phyloP scores from a whole-genome alignment of 1,140 invertebrate genomes.

The Colletes gigas region DNA sequence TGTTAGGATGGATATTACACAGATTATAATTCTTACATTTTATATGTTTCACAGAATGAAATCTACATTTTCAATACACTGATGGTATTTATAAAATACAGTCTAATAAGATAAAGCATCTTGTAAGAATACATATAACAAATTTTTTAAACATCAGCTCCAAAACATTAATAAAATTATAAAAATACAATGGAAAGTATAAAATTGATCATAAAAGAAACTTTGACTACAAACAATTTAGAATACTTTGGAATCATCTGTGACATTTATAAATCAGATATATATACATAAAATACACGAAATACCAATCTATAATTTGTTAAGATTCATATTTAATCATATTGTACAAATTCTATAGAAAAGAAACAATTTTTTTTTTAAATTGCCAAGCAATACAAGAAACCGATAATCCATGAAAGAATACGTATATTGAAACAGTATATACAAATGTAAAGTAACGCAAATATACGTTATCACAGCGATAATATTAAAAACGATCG shows the following conservation, averaged over 20 bases:
- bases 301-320: neutral
- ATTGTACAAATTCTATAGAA: neutral
- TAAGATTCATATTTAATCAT: neutral
- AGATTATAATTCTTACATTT: slow-evolving; percentile 39
- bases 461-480: neutral
- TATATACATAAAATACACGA: neutral
- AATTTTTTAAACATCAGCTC: no score
- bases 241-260: neutral
- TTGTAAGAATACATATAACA: neutral
- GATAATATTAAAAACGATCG: slow-evolving; percentile 12
- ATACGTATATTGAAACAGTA: no score
- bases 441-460: neutral
- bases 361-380: neutral
- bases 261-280: neutral
- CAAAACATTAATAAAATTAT: neutral
- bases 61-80: slow-evolving; percentile 2
- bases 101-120: neutral
- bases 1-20: slow-evolving; percentile 24
- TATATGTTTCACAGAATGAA: slow-evolving; percentile 16
- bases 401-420: neutral
- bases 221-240: no score
- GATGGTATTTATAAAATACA: neutral
- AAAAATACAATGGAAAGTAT: neutral
- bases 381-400: neutral
- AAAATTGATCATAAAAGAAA: neutral